These are phyloP conservation scores for Cettia cetti DNA, from an alignment of 2,113 vertebrate genomes.

Conservation along the genomic window DNA sequence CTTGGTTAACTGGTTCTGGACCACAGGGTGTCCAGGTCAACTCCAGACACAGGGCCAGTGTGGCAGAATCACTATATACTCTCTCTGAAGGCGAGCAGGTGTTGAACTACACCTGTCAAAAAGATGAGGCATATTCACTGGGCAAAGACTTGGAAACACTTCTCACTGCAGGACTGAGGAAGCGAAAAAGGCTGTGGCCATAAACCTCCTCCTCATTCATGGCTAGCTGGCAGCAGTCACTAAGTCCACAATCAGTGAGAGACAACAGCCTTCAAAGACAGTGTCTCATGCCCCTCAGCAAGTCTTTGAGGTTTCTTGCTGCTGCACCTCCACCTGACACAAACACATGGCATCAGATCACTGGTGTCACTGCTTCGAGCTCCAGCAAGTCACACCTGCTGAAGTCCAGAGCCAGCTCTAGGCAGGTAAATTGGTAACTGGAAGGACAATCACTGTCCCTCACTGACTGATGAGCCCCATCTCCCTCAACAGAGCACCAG, in stretches of 20 bases:
- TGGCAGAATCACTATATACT: not conserved
- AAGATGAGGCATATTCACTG: not conserved
- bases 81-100: accelerated
- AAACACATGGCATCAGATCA: not conserved
- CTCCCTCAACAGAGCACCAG: not conserved
- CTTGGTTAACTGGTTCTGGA: not conserved
- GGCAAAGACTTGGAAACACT: not conserved
- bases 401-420: not conserved
- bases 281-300: not conserved
- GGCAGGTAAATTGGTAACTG: not conserved
- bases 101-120: not conserved
- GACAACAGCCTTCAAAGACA: not conserved
- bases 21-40: not conserved
- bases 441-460: not conserved
- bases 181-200: not conserved
- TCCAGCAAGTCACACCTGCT: not conserved
- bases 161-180: not conserved
- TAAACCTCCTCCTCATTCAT: not conserved
- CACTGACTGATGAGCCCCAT: not conserved
- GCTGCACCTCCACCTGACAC: not conserved
- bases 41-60: accelerated
- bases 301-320: not conserved
- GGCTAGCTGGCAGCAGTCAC: not conserved
- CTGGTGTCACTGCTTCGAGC: not conserved
- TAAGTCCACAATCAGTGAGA: not conserved